Evolutionary conservation across 2,888 invertebrate genomes (phyloP).

Genomic region (Beris chalybata): DNA sequence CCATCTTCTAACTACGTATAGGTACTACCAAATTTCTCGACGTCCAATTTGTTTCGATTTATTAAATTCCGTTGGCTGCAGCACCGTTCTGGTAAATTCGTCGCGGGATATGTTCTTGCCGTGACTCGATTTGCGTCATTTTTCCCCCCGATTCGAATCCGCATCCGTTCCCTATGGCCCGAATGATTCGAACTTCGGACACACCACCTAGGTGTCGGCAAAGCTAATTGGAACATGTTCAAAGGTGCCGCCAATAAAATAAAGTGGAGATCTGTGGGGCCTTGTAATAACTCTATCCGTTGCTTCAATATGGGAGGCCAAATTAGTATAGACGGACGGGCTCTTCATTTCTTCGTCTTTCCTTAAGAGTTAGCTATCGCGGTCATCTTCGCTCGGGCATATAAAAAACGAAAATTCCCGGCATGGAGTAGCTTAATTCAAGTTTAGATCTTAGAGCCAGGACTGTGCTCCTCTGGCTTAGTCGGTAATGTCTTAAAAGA

Average conservation of each 20-base stretch:
- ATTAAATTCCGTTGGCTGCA: conserved; percentile 7
- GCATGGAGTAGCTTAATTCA: conserved; percentile 11
- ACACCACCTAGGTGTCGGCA: conserved; percentile 40
- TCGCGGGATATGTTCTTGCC: not conserved
- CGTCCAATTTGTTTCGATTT: conserved; percentile 25
- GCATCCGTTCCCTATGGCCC: conserved; percentile 20
- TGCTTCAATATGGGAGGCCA: conserved; percentile 40
- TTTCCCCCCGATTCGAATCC: conserved; percentile 8
- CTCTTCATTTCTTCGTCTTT: conserved; percentile 21
- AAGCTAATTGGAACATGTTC: conserved; percentile 46
- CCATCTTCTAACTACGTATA: not conserved
- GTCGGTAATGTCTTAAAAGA: not conserved
- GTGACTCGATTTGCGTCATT: conserved; percentile 15
- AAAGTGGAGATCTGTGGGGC: conserved; percentile 44
- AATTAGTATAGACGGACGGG: conserved; percentile 27
- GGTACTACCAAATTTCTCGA: not conserved
- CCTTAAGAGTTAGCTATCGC: conserved; percentile 7
- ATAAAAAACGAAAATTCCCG: conserved; percentile 16
- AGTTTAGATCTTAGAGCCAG: not conserved
- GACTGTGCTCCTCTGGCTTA: not conserved
- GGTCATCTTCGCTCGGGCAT: no score
- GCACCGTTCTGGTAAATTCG: no score
- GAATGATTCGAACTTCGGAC: conserved; percentile 11
- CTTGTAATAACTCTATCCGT: conserved; percentile 45
- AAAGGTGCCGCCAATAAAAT: conserved; percentile 46